Evolutionary conservation across 37 sponge, comb jelly and placozoan species (phyloP), one percentile per base, ranked within the genome.

Genomic region (Chondrilla cf. caribensis): DNA sequence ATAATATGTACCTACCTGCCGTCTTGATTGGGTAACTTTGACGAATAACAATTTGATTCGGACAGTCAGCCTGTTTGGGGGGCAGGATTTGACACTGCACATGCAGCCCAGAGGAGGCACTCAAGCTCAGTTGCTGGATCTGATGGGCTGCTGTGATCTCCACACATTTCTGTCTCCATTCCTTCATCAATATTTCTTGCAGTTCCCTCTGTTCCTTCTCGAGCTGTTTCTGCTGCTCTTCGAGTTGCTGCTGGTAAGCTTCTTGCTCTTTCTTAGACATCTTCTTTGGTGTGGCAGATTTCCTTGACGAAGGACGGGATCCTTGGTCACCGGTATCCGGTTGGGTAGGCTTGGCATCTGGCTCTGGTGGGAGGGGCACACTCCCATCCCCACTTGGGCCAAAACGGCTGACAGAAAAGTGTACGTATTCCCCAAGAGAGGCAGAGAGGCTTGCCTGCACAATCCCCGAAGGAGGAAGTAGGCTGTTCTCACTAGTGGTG

Each of bases 371-470:
- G 0, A 86, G 64, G 0, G 58, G 79, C 58, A 58, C 58, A 57
- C 65, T 54, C 32, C 91, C 88, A 67, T 92, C 85, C 8, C 84
- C 93, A 4, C 70, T 54, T 41, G 89, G 87, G 25, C 93, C 93
- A 92, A 73, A 92, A 47, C 81, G 83, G 47, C 90, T 92, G 54
- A 75, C 24, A 42, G 82, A 77, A 0, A 92, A 2, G 14, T 26
- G 38, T 5, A 92, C 35, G 29, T 78, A 36, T 19, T 88, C 75
- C 21, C 71, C 79, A 38, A 88, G 64, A 0, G 58, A 54, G 31
- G 89, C 93, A 22, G 65, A 31, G 11, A 92, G 33, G 8, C 65
- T 26, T 28, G 67, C 71, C 17, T 33, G 82, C 21, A 65, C 26
- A 3, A 88, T 33, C 25, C 58, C 25, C 7, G 32, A 38, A 24